Evolutionary conservation across 2,888 invertebrate species (phyloP).

Genomic region (Perithous albicinctus): DNA sequence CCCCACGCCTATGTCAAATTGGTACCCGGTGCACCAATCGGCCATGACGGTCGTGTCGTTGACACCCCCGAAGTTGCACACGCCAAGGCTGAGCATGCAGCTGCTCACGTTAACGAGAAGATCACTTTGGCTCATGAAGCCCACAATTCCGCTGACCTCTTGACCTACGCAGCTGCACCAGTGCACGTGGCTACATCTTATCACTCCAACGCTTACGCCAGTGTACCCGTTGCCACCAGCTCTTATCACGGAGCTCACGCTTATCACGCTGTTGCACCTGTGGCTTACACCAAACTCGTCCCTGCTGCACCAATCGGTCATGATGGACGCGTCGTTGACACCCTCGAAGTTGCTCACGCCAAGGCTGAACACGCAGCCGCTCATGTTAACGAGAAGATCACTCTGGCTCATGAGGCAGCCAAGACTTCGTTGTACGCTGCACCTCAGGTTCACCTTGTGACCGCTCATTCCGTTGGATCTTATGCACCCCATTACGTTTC

Average conservation of each 20-base stretch:
- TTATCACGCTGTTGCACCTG: slow-evolving; percentile 57
- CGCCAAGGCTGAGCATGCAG: slow-evolving; percentile 75
- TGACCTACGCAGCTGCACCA: slow-evolving; percentile 1
- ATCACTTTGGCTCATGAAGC: slow-evolving; percentile 61
- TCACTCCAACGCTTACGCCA: slow-evolving; percentile 25
- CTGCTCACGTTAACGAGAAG: slow-evolving; percentile 66
- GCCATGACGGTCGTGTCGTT: slow-evolving; percentile 71
- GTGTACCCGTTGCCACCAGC: slow-evolving; percentile 31
- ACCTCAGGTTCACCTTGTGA: slow-evolving; percentile 48
- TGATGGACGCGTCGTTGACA: slow-evolving; percentile 74
- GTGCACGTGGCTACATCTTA: slow-evolving; percentile 54
- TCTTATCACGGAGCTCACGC: slow-evolving; percentile 57
- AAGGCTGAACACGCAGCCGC: slow-evolving; percentile 76
- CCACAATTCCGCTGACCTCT: slow-evolving; percentile 54
- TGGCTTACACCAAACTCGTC: slow-evolving; percentile 58
- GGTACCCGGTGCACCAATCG: slow-evolving; percentile 67
- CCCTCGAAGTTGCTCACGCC: slow-evolving; percentile 74
- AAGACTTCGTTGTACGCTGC: slow-evolving; percentile 30
- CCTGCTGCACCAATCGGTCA: slow-evolving; percentile 72
- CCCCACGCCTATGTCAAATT: slow-evolving; percentile 47
- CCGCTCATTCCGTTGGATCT: slow-evolving; percentile 66
- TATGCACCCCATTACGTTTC: slow-evolving; percentile 29
- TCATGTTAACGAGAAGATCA: slow-evolving; percentile 73
- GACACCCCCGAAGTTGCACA: slow-evolving; percentile 76
- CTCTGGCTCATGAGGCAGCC: slow-evolving; percentile 57